A percentile compares a stretch with the other conserved stretches of the same genome.
These are phyloP conservation scores for Monochamus saltuarius DNA, from an alignment of 1,140 invertebrate species.

Conservation along the genomic window DNA sequence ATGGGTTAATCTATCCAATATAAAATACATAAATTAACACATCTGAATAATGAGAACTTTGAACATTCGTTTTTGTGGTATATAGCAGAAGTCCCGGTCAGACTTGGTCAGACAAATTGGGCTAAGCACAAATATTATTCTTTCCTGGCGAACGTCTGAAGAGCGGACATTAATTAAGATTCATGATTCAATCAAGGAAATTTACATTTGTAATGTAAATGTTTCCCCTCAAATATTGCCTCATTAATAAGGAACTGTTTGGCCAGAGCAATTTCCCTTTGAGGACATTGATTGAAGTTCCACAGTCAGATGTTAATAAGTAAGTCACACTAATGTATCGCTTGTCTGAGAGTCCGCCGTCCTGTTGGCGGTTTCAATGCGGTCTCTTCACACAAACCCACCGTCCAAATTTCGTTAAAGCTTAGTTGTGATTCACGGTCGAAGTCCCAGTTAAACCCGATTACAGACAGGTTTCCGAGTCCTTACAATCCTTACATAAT, in stretches of 20 bases:
- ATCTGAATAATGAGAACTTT: too few relatives aligned
- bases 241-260: conserved; percentile 19
- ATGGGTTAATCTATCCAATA: too few relatives aligned
- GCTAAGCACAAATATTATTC: too few relatives aligned
- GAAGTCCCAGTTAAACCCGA: conserved; percentile 30
- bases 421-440: conserved; percentile 36
- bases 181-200: conserved; percentile 10
- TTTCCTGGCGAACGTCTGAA: too few relatives aligned
- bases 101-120: too few relatives aligned
- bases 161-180: neutral
- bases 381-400: conserved; percentile 30
- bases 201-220: conserved; percentile 12
- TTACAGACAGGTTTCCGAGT: conserved; percentile 28
- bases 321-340: conserved; percentile 39
- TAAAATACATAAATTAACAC: too few relatives aligned
- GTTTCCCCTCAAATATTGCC: conserved; percentile 17
- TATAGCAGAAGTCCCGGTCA: too few relatives aligned
- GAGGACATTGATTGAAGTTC: conserved; percentile 36
- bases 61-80: too few relatives aligned
- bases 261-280: conserved; percentile 34
- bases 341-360: conserved; percentile 13
- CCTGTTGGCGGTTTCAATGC: conserved; percentile 23
- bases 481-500: conserved; percentile 27
- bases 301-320: conserved; percentile 30
- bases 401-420: conserved; percentile 33